Conservation (phyloP, 1,140 invertebrate species). For the Drosophila grimshawi region DNA sequence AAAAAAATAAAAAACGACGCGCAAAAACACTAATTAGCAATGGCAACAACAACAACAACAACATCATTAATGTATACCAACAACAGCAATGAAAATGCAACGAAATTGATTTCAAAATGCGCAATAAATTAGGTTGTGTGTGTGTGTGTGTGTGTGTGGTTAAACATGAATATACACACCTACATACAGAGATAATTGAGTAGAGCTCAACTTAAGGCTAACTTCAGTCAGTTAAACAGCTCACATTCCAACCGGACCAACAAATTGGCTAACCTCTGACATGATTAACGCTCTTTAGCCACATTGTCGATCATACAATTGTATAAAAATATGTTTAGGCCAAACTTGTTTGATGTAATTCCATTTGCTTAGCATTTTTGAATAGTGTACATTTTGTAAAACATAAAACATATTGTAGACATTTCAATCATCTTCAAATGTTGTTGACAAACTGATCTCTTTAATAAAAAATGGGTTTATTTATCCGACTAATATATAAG, state of each 20-base stretch:
- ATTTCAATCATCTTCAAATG: background rate
- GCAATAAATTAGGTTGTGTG: slow-evolving; percentile 46
- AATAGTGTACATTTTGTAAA: too few species aligned
- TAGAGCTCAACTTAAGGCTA: slow-evolving; percentile 9
- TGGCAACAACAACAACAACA: slow-evolving; percentile 31
- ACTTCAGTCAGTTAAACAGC: slow-evolving; percentile 1
- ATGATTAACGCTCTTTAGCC: slow-evolving; percentile 38
- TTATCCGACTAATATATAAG: background rate
- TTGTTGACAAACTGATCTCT: background rate
- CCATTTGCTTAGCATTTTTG: background rate
- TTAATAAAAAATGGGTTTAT: too few species aligned
- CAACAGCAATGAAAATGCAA: slow-evolving; percentile 48
- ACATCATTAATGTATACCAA: background rate
- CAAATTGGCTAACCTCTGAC: slow-evolving; percentile 53
- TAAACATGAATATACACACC: too few species aligned
- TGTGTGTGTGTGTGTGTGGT: slow-evolving; percentile 4
- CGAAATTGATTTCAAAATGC: slow-evolving; percentile 74
- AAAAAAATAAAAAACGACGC: slow-evolving; percentile 14
- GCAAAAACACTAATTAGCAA: slow-evolving; percentile 30
- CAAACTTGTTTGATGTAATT: slow-evolving; percentile 32
- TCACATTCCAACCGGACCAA: slow-evolving; percentile 7
- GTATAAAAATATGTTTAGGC: slow-evolving; percentile 13
- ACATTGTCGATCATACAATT: slow-evolving; percentile 28
- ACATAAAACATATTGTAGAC: too few species aligned
- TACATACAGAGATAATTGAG: too few species aligned